Base-by-base conservation (phyloP, 2,888 invertebrate genomes). In the Epinotia demarniana region DNA sequence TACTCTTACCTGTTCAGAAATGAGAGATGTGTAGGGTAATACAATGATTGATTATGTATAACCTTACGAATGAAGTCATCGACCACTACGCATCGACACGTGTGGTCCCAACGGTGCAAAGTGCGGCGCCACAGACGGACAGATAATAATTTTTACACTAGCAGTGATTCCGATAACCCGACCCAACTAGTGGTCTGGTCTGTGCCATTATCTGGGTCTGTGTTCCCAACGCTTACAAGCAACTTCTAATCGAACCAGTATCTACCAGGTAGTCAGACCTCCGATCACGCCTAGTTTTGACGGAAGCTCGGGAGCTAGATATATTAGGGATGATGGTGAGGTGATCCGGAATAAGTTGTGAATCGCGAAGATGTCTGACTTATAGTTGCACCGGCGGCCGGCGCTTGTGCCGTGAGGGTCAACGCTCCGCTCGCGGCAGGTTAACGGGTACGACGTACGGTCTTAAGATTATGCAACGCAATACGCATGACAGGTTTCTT, bases 141-240 rank as follows among this genome's bases (percentile, higher is more conserved):
- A 33, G 69, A 69, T 70, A 63, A 69, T 58, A 60, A 46, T 58
- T 63, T 69, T 71, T 61, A 66, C 18, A 68, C 4, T 33, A 13
- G 68, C 73, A 23, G 43, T 43, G 75, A 75, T 64, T 75, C 39
- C 43, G 70, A 75, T 75, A 75, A 75, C 71, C 75, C 61, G 55
- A 9, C 13, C 57, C 16, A 43, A 46, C 23, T n/a, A 16, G 5
- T 58, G 46, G 46, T 49, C 49, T 58, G 46, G 46, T 49, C 49
- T 70, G 60, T 5, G 55, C 62, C 57, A 57, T 49, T 75, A 75
- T 75, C 69, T 68, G 27, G 5, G 49, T n/a, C 63, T 39, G 19
- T 23, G 49, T 64, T 64, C 46, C 27, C 16, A 27, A 23, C 27
- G n/a, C 53, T 53, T 53, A 53, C 53, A 53, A 53, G 23, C 19